A percentile compares a stretch with the other conserved stretches of the same genome.
These are phyloP conservation scores for Phlogophora meticulosa DNA, from an alignment of 2,888 invertebrate species.

Conservation along the genomic window DNA sequence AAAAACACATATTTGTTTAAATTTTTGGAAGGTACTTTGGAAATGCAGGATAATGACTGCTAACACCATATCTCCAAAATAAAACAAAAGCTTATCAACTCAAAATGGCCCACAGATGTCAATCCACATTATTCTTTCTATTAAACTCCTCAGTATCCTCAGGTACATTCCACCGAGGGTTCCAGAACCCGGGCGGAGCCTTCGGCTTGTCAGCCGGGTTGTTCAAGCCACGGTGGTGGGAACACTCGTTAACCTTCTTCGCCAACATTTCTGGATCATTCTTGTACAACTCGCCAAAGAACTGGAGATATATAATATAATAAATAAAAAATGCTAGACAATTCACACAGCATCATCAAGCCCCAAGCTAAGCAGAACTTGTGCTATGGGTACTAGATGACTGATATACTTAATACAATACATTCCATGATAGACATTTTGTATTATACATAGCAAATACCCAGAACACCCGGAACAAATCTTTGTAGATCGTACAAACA, in stretches of 20 bases:
- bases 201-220: constrained; percentile 80
- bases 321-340: too few relatives aligned
- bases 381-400: too few relatives aligned
- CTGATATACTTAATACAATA: too few relatives aligned
- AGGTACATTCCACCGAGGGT: constrained; percentile 86
- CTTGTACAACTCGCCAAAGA: constrained; percentile 83
- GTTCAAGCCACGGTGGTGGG: constrained; percentile 82
- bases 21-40: background rate
- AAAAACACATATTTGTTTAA: too few relatives aligned
- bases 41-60: background rate
- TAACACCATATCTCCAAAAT: background rate
- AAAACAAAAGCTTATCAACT: background rate
- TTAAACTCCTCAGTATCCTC: constrained; percentile 86
- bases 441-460: too few relatives aligned
- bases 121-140: constrained; percentile 78
- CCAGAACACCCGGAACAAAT: too few relatives aligned
- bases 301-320: constrained; percentile 78
- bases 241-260: constrained; percentile 83
- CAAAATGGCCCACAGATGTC: constrained; percentile 27
- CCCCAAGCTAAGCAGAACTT: too few relatives aligned
- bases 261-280: constrained; percentile 81
- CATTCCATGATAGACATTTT: too few relatives aligned
- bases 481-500: too few relatives aligned
- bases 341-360: too few relatives aligned
- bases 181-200: constrained; percentile 86